Percentiles rank a stretch among this genome's conserved stretches.
Evolutionary conservation across 1,140 invertebrate genomes (phyloP).

Genomic region (Bombus turneri): DNA sequence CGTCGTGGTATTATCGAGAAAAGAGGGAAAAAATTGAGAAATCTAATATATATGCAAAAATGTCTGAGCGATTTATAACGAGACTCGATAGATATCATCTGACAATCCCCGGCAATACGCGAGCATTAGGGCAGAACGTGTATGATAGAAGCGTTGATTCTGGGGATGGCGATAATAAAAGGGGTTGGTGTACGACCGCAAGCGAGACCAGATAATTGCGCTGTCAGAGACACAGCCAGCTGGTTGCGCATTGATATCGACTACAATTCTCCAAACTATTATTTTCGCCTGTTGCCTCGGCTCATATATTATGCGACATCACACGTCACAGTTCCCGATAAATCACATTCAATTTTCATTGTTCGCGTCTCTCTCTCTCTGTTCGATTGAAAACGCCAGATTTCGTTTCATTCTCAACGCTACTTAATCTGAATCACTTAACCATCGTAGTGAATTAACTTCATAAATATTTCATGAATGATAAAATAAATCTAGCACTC

Average conservation of each 20-base stretch:
- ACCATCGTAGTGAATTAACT: background rate
- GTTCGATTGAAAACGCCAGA: background rate
- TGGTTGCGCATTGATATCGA: conserved; percentile 53
- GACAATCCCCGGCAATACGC: conserved; percentile 51
- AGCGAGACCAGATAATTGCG: conserved; percentile 74
- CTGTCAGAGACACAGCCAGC: conserved; percentile 72
- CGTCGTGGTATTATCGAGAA: background rate
- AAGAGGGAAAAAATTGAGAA: background rate
- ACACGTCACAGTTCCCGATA: conserved; percentile 30
- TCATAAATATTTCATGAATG: background rate
- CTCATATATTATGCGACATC: conserved; percentile 51
- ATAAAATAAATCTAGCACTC: background rate
- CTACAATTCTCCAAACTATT: conserved; percentile 63
- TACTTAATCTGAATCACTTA: background rate
- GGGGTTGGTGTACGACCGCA: conserved; percentile 64
- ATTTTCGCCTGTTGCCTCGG: conserved; percentile 55
- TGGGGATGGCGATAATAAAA: conserved; percentile 42
- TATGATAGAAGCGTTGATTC: conserved; percentile 46
- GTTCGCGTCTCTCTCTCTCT: background rate
- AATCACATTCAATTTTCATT: conserved; percentile 52
- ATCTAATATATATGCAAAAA: conserved; percentile 29
- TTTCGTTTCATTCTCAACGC: background rate
- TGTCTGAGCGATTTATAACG: conserved; percentile 15
- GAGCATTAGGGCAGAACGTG: conserved; percentile 41
- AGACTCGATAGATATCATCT: conserved; percentile 47